Conservation (phyloP, 2,113 vertebrate species). For the Gnathonemus echidnorhynchus region DNA sequence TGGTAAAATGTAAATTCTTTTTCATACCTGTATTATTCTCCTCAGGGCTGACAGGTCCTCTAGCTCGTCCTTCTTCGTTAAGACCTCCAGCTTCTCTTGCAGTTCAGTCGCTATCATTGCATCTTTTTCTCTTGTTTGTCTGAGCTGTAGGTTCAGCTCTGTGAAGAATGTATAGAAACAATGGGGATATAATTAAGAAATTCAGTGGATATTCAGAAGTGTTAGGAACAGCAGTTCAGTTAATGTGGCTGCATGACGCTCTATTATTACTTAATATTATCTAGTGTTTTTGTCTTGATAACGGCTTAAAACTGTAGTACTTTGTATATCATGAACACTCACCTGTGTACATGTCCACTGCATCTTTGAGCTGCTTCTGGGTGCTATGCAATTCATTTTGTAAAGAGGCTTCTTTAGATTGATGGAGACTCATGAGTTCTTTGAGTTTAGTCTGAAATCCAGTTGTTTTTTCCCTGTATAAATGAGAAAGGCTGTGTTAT, state of each 20-base stretch:
- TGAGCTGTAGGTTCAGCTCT: constrained; percentile 53
- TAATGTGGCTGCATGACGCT: not conserved
- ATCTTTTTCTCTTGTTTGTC: constrained; percentile 37
- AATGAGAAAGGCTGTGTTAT: constrained; percentile 3
- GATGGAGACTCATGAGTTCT: constrained; percentile 43
- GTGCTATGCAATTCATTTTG: constrained; percentile 39
- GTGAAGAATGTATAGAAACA: not conserved
- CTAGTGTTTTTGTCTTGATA: not conserved
- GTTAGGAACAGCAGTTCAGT: not conserved
- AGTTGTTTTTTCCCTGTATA: constrained; percentile 46
- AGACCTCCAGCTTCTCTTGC: constrained; percentile 34
- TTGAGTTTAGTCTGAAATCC: constrained; percentile 42
- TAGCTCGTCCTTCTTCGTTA: constrained; percentile 47
- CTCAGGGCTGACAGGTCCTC: constrained; percentile 46
- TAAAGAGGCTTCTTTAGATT: constrained; percentile 39
- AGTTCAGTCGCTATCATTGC: constrained; percentile 32
- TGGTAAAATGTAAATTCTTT: not conserved
- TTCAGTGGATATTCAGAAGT: not conserved
- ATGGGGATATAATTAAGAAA: not conserved
- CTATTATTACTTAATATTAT: not conserved
- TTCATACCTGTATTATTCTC: constrained; percentile 52
- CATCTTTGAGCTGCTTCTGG: constrained; percentile 44
- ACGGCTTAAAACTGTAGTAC: not conserved
- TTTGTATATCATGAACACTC: constrained; percentile 10
- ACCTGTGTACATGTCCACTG: constrained; percentile 46